Evolutionary conservation across 23 tunicate species (phyloP).

Genomic region (Styela plicata): DNA sequence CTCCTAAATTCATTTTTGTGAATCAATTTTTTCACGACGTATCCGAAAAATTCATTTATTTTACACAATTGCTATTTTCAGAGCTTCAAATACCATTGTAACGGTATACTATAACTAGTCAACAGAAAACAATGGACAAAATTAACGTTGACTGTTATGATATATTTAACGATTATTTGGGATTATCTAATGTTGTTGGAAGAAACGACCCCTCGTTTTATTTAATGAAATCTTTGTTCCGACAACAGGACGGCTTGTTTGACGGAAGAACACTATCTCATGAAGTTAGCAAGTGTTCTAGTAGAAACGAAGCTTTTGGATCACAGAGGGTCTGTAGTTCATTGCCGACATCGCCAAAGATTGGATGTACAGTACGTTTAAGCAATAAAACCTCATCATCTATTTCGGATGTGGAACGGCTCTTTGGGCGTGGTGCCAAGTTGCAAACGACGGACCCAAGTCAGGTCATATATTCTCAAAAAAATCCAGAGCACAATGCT

Average conservation of each 20-base stretch:
- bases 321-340: too few relatives aligned
- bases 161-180: conserved; percentile 29
- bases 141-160: neutral
- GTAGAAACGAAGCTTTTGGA: neutral
- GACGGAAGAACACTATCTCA: neutral
- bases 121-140: neutral
- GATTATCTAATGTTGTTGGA: conserved; percentile 24
- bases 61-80: too few relatives aligned
- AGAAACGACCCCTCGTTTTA: neutral
- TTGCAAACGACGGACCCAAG: conserved; percentile 7
- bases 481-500: neutral
- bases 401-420: conserved; percentile 11
- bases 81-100: too few relatives aligned
- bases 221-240: conserved; percentile 9
- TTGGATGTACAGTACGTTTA: neutral
- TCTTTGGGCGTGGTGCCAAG: conserved; percentile 21
- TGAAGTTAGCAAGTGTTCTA: neutral
- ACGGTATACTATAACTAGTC: too few relatives aligned
- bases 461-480: neutral
- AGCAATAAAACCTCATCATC: neutral
- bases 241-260: neutral
- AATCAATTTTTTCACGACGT: too few relatives aligned
- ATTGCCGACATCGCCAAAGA: neutral
- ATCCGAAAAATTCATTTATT: too few relatives aligned
- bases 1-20: too few relatives aligned